Evolutionary conservation across 1,140 invertebrate genomes (phyloP), one percentile per base, ranked within the genome.

Genomic region (Frieseomelitta varia): DNA sequence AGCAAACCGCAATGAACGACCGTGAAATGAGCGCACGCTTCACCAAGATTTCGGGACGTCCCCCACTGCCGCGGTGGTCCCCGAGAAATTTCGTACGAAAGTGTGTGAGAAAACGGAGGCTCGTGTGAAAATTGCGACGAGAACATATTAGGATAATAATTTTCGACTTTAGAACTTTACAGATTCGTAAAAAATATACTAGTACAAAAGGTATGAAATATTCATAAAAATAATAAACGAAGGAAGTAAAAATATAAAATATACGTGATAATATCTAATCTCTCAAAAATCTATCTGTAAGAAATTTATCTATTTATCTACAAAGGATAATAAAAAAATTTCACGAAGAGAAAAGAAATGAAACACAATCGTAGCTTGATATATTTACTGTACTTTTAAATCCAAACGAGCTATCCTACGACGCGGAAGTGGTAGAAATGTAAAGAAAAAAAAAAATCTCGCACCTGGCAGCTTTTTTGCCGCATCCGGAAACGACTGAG

Each of bases 21-120:
- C 84, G 69, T 87, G 84, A 91, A 90, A 90, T 84, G 73, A 81
- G 84, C 86, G 83, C 88, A 85, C 91, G 85, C 88, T 91, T 85
- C 85, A 76, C 2, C 81, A 83, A 61, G 79, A 86, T 80, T 91
- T 86, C 82, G 68, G 90, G 87, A 88, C 91, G 91, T 91, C 69
- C 80, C 65, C 21, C 2, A 39, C 27, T 30, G 21, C 58, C 71
- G 76, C 39, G 58, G 80, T 85, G 86, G 83, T 84, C 85, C 85
- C 81, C 55, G 15, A 27, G 65, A 61, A 61, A 30, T 77, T 81
- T 65, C 15, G 30, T 74, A 39, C 27, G 34, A n/a, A 14, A 75
- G 51, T 21, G 63, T 67, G 78, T 71, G 81, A 87, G 89, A 90
- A 89, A 90, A 34, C 53, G 24, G 51, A 67, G 4, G 56, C 30